Evolutionary conservation across 2,888 invertebrate species (phyloP), one percentile per base, ranked within the genome.

Genomic region (Hirtodrosophila alboralis): DNA sequence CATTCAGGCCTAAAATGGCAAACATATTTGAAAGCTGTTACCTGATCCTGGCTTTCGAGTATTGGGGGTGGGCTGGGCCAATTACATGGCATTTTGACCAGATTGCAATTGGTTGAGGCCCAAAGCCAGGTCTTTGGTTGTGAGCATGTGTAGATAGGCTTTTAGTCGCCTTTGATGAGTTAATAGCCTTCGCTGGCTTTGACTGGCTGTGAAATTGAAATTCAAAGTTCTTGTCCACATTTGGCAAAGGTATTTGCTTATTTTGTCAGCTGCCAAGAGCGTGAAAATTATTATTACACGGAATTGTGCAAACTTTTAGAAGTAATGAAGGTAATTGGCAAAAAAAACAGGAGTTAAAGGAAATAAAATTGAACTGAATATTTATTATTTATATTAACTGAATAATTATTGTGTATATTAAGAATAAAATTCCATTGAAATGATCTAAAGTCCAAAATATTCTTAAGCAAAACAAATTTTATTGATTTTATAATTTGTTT

Each of bases 21-120:
- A 44, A 16, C 40, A 47, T 27, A 26, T 45, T 41, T 52, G 44
- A n/a, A 18, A 16, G 23, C 23, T 30, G 27, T 7, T 23, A 43
- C 47, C 58, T 45, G 44, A 12, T 7, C 30, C 16, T 10, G 2
- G 14, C 23, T 23, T n/a, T n/a, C n/a, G n/a, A n/a, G n/a, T n/a
- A n/a, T n/a, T n/a, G n/a, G n/a, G n/a, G n/a, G n/a, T n/a, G n/a
- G 23, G 8, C 23, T 8, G 12, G 3, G 7, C 10, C 8, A 14
- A 21, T 51, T 56, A 48, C 56, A 62, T 67, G 62, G 31, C 56
- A 62, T 52, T 52, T 61, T 36, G 23, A 7, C 7, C 14, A 2
- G 21, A 26, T 10, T 38, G 28, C 7, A 41, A 23, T 23, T 23
- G 23, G 8, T 6, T 23, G 8, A 23, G 10, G 47, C 59, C 58